Evolutionary conservation across 2,113 vertebrate species (phyloP).

Genomic region (pig (Sus scrofa)): T2T-Sscrofa CM000812.6:82431001-82431500

Average conservation of each 20-base stretch:
- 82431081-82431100: not conserved
- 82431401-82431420: no score
- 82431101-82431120: not conserved
- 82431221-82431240: not conserved
- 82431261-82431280: not conserved
- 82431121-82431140: not conserved
- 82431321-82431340: not conserved
- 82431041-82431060: not conserved
- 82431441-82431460: not conserved
- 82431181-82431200: not conserved
- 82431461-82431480: not conserved
- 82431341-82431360: not conserved
- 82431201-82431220: not conserved
- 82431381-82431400: no score
- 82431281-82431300: not conserved
- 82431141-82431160: not conserved
- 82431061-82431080: not conserved
- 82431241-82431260: not conserved
- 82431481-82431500: not conserved
- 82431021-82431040: not conserved
- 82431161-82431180: not conserved
- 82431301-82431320: not conserved
- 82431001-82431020: not conserved
- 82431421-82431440: not conserved
- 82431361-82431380: not conserved